Evolutionary conservation across 1,140 invertebrate genomes (phyloP), one percentile per base, ranked within the genome.

Genomic region (Diploscapter pachys): DNA sequence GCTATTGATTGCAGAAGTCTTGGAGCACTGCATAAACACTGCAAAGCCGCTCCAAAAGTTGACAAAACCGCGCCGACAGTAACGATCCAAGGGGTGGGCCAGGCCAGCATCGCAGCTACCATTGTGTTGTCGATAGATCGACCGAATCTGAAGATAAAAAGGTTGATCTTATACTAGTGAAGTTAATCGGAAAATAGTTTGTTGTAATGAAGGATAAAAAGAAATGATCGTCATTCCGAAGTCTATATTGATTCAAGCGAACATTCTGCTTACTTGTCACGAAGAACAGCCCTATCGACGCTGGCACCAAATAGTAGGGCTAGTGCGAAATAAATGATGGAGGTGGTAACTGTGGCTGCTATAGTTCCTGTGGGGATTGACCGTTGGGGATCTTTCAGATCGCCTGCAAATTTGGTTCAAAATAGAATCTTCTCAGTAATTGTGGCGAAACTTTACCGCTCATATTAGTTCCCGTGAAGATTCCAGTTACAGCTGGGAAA

Each of bases 1-100:
- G 96, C 95, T 76, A 99, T 99, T 5, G 96, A 96, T 88, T 99
- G 93, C 55, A 91, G 82, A 31, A 91, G 83, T 66, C 90, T 83
- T 2, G 90, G 89, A n/a, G 90, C 90, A 77, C 96, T 96, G 68
- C 95, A 98, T 55, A 99, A 89, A 77, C 93, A 96, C 86, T 99
- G 96, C 3, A 99, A 88, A 9, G 96, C 96, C 79, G 97, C 96
- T 49, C 96, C 97, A 55, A 99, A 89, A 0, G 96, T 98, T 0
- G 96, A 98, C 2, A 99, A 88, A 86, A 98, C 95, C 0, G 96
- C 96, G 50, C 97, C 97, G 82, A 98, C 92, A 76, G 98, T 88
- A 81, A 99, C 97, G 2, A 99, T 94, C 94, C 93, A 94, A 81
- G 96, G 92, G 86, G 96, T 95, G 3, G 97, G 97, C 96, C 96